Evolutionary conservation across 2,888 invertebrate species (phyloP).

Genomic region (Octodonta nipae): DNA sequence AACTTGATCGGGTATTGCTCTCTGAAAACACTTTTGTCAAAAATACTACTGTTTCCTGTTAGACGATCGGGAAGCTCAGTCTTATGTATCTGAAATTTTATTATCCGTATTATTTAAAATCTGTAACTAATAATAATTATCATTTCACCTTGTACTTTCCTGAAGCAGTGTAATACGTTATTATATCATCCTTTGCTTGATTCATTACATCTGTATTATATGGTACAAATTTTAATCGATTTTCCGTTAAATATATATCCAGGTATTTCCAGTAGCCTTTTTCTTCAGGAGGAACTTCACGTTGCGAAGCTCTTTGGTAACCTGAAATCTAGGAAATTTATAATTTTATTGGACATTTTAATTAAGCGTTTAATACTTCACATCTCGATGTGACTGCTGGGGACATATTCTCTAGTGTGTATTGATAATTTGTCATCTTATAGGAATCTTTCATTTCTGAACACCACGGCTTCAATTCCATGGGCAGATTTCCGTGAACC

Average conservation of each 20-base stretch:
- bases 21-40: constrained; percentile 19
- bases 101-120: no score
- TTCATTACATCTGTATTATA: constrained; percentile 25
- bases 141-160: constrained; percentile 21
- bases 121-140: no score
- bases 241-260: constrained; percentile 35
- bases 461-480: constrained; percentile 16
- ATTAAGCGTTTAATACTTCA: no score
- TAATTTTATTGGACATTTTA: no score
- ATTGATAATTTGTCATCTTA: constrained; percentile 10
- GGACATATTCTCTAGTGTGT: no score
- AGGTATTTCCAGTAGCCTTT: constrained; percentile 29
- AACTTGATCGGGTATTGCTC: constrained; percentile 19
- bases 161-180: constrained; percentile 31
- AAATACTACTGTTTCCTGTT: constrained; percentile 20
- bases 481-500: constrained; percentile 20
- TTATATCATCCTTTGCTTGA: constrained; percentile 29
- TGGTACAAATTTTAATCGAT: constrained; percentile 25
- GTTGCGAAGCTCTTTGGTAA: constrained; percentile 31
- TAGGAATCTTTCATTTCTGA: constrained; percentile 28
- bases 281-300: constrained; percentile 28
- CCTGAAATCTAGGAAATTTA: constrained; percentile 25
- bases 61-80: constrained; percentile 15
- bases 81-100: constrained; percentile 19
- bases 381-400: background rate